Percentiles rank a stretch among this genome's conserved stretches.
Conservation (phyloP, 2,888 invertebrate species). For the Lasioglossum malachurum region DNA sequence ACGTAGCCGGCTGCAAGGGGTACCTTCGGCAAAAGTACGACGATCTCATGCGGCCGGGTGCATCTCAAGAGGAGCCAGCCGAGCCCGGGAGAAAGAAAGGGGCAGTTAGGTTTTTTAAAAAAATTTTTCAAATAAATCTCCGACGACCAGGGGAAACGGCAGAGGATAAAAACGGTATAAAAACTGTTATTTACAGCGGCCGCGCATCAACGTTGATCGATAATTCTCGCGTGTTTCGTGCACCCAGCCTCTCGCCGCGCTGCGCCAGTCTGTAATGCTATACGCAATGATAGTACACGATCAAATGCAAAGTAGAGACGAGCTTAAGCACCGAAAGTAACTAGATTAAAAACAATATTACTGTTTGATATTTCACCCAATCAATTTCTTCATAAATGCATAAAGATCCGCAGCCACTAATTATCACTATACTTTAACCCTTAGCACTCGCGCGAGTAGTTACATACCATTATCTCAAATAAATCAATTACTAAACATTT, state of each 20-base stretch:
- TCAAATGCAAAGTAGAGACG: constrained; percentile 17
- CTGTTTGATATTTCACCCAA: too few species aligned
- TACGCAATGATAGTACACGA: constrained; percentile 48
- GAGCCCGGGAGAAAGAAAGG: constrained; percentile 29
- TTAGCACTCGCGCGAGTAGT: too few species aligned
- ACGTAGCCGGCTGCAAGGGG: constrained; percentile 71
- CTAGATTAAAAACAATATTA: too few species aligned
- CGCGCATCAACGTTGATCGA: constrained; percentile 53
- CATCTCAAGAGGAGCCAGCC: constrained; percentile 38
- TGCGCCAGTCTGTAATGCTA: constrained; percentile 37
- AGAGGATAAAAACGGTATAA: constrained; percentile 60
- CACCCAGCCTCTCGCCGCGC: neutral
- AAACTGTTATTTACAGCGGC: constrained; percentile 68
- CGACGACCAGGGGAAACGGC: constrained; percentile 56
- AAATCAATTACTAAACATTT: too few species aligned
- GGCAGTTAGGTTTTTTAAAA: constrained; percentile 16
- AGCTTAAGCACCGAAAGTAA: neutral
- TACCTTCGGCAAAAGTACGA: constrained; percentile 65
- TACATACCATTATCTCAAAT: too few species aligned
- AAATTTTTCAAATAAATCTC: constrained; percentile 71
- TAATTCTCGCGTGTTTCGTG: constrained; percentile 58
- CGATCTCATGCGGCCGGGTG: constrained; percentile 53
- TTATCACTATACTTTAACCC: too few species aligned
- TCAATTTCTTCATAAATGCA: too few species aligned
- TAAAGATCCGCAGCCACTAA: too few species aligned